Conservation (phyloP, 2,888 invertebrate genomes). For the Koerneria pararmatus region DNA sequence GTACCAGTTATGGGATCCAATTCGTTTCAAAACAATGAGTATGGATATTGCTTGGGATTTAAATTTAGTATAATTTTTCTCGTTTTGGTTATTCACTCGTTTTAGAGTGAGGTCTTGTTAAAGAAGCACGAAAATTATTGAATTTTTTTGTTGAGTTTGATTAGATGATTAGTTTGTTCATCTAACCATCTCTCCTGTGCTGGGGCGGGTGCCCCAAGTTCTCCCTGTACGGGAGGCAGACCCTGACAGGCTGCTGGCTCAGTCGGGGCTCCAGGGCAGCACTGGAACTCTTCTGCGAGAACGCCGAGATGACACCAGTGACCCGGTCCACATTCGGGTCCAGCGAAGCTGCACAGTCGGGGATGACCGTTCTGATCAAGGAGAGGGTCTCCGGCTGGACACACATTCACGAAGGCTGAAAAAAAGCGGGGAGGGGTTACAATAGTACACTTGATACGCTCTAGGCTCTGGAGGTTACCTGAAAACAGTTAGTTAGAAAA, state of each 20-base stretch:
- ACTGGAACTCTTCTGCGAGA: constrained; percentile 50
- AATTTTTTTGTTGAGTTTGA: no score
- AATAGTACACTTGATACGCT: not conserved
- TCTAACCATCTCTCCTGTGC: constrained; percentile 24
- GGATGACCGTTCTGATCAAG: constrained; percentile 41
- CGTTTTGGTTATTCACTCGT: no score
- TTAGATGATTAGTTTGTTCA: not conserved
- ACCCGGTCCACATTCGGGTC: constrained; percentile 43
- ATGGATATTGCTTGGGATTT: no score
- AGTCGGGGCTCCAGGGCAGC: constrained; percentile 49
- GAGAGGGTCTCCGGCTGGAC: constrained; percentile 47
- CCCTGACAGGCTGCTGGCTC: constrained; percentile 48
- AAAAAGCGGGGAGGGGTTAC: not conserved
- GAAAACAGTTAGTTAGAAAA: not conserved
- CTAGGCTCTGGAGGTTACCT: not conserved
- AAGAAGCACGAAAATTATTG: no score
- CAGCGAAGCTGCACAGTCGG: constrained; percentile 47
- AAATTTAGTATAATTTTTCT: no score
- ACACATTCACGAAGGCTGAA: constrained; percentile 54
- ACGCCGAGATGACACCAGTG: constrained; percentile 52
- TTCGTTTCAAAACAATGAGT: no score
- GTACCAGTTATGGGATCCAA: no score
- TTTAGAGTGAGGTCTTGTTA: no score
- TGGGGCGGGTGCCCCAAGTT: constrained; percentile 36
- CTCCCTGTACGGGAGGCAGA: constrained; percentile 32